A percentile compares a stretch with the other conserved stretches of the same genome.
Evolutionary conservation across 2,888 invertebrate species (phyloP).

Genomic region (Xanthia icteritia): DNA sequence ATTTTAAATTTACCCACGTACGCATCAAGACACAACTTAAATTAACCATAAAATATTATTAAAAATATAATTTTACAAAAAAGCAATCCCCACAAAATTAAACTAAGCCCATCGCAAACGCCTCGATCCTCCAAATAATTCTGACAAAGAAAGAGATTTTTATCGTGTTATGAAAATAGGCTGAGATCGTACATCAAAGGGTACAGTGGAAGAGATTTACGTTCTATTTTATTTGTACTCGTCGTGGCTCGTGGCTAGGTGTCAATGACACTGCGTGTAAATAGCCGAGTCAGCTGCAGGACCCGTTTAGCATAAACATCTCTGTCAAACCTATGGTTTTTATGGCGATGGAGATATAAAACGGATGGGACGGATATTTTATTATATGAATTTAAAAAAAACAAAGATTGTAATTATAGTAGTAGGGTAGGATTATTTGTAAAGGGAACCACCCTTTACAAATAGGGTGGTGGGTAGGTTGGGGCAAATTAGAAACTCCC

Average conservation of each 20-base stretch:
- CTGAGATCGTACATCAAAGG: conserved; percentile 67
- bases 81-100: background rate
- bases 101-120: conserved; percentile 1
- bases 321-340: conserved; percentile 47
- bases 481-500: background rate
- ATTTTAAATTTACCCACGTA: background rate
- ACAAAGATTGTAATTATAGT: background rate
- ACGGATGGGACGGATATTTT: background rate
- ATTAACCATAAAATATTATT: background rate
- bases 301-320: conserved; percentile 61
- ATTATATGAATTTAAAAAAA: background rate
- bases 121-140: conserved; percentile 22
- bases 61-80: background rate
- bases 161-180: conserved; percentile 54
- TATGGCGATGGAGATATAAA: conserved; percentile 16
- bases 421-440: background rate
- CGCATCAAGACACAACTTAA: background rate
- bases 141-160: conserved; percentile 34
- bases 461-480: no score
- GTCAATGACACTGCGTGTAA: conserved; percentile 68
- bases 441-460: no score
- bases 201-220: conserved; percentile 62
- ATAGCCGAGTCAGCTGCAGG: conserved; percentile 55
- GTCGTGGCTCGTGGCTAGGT: conserved; percentile 26
- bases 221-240: conserved; percentile 51